Evolutionary conservation across 2,113 vertebrate genomes (phyloP).

Genomic region (Thalassarche chlororhynchos): DNA sequence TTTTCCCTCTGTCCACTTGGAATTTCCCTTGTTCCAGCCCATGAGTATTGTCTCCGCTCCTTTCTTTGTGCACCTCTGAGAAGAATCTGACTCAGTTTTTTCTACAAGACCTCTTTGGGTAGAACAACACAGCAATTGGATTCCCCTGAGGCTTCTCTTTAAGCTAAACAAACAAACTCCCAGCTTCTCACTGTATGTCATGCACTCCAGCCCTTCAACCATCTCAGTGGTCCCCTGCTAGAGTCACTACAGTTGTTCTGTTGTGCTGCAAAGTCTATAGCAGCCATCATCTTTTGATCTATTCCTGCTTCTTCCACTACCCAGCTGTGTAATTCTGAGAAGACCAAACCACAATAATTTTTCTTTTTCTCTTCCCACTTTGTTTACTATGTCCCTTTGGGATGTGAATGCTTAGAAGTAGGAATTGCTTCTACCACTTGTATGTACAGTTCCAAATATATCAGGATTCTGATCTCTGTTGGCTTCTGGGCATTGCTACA

Average conservation of each 20-base stretch:
- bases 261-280: background rate
- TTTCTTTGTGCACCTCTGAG: background rate
- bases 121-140: background rate
- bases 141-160: background rate
- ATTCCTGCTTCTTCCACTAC: background rate
- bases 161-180: background rate
- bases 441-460: background rate
- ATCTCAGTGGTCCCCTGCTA: background rate
- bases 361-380: background rate
- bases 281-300: background rate
- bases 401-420: background rate
- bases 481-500: background rate
- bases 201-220: background rate
- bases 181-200: background rate
- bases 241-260: background rate
- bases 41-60: rapidly evolving
- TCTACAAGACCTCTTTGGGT: background rate
- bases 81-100: background rate
- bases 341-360: background rate
- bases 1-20: background rate
- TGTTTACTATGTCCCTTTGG: background rate
- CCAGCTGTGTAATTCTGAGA: background rate
- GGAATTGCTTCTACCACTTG: background rate
- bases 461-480: background rate
- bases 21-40: background rate